These are phyloP conservation scores for Folsomia candida DNA, from an alignment of 2,888 invertebrate species.

Conservation along the genomic window DNA sequence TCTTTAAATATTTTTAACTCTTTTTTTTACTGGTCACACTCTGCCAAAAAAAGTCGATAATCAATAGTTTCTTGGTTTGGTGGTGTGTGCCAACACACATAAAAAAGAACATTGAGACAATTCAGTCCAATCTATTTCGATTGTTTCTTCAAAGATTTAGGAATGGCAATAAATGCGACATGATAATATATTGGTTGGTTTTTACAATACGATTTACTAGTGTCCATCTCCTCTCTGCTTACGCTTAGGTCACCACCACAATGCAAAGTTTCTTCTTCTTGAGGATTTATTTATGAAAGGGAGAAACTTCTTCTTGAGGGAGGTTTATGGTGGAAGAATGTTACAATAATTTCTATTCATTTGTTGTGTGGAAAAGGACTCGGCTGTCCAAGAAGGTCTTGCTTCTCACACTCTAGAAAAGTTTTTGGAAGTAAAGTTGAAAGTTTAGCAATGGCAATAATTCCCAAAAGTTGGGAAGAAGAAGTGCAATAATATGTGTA, in stretches of 20 bases:
- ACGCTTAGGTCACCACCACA: not conserved
- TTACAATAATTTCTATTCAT: slow-evolving; percentile 23
- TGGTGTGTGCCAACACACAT: too few species aligned
- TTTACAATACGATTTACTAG: not conserved
- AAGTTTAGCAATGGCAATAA: slow-evolving; percentile 7
- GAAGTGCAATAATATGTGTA: not conserved
- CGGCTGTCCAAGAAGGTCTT: not conserved
- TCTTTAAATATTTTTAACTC: too few species aligned
- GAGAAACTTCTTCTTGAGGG: slow-evolving; percentile 8
- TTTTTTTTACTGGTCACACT: too few species aligned
- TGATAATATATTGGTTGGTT: not conserved
- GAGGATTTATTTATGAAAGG: slow-evolving; percentile 1
- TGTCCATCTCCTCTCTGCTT: not conserved
- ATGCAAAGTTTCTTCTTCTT: not conserved
- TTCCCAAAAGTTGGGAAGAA: not conserved
- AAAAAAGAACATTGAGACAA: not conserved
- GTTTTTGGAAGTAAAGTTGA: not conserved
- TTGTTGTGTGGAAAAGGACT: slow-evolving; percentile 1
- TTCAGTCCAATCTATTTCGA: not conserved
- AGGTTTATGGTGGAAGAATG: slow-evolving; percentile 20
- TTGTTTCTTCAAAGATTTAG: not conserved
- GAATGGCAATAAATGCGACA: not conserved
- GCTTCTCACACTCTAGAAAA: not conserved
- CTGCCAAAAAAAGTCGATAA: too few species aligned
- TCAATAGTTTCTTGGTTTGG: too few species aligned